Conservation (phyloP, 2,888 invertebrate genomes). For the Lapara coniferarum region DNA sequence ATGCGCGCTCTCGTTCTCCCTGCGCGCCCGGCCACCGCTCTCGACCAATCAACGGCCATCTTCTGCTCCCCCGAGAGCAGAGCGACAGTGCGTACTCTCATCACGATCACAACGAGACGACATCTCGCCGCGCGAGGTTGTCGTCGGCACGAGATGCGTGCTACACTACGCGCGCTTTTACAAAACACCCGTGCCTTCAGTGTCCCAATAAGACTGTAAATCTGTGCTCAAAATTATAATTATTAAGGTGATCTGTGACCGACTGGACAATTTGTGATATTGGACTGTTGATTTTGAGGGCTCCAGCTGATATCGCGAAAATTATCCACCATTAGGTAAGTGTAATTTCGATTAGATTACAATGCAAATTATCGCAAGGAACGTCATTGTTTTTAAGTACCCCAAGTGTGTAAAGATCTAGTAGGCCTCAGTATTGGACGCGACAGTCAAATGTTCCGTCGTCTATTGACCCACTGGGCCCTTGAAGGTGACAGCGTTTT, state of each 20-base stretch:
- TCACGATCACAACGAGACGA: conserved; percentile 80
- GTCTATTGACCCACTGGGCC: conserved; percentile 52
- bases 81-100: conserved; percentile 83
- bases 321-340: conserved; percentile 83
- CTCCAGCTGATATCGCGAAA: conserved; percentile 74
- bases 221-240: conserved; percentile 68
- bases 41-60: conserved; percentile 82
- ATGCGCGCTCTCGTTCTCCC: conserved; percentile 78
- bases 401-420: conserved; percentile 46
- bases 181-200: conserved; percentile 62
- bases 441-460: conserved; percentile 56
- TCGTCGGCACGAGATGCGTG: conserved; percentile 68
- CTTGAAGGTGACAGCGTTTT: conserved; percentile 41
- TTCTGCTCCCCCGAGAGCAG: conserved; percentile 83
- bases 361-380: conserved; percentile 75
- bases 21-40: conserved; percentile 68
- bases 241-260: conserved; percentile 66
- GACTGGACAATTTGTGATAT: conserved; percentile 64
- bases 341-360: conserved; percentile 80
- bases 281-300: conserved; percentile 67
- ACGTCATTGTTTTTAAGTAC: conserved; percentile 59
- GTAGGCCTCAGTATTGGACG: conserved; percentile 54
- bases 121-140: conserved; percentile 81
- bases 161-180: conserved; percentile 60
- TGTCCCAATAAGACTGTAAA: conserved; percentile 61